Conservation (phyloP, 2,888 invertebrate genomes). For the Troglohyphantes excavatus region DNA sequence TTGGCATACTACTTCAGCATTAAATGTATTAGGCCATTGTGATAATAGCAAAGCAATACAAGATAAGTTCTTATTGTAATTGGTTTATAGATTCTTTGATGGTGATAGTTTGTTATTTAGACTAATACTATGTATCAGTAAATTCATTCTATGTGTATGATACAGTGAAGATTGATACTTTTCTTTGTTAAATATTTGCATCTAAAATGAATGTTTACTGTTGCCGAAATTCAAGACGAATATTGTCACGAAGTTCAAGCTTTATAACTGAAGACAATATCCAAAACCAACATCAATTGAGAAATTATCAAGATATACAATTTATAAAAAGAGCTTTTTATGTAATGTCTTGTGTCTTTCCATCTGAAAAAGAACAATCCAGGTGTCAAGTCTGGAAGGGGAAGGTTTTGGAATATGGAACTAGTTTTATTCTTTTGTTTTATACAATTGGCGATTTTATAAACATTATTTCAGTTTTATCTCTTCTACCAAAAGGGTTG, state of each 20-base stretch:
- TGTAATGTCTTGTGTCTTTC: background rate
- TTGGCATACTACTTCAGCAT: too few species aligned
- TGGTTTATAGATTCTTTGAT: background rate
- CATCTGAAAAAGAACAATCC: background rate
- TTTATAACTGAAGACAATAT: background rate
- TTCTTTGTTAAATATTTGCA: background rate
- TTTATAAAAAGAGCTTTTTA: constrained; percentile 33
- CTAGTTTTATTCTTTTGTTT: background rate
- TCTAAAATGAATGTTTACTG: background rate
- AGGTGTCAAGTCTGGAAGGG: background rate
- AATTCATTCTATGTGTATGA: too few species aligned
- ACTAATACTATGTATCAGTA: too few species aligned
- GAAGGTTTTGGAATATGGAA: background rate
- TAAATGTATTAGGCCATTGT: too few species aligned
- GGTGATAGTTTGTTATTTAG: background rate
- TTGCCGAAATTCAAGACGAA: background rate
- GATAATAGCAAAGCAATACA: background rate
- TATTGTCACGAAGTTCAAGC: background rate
- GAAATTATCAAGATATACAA: background rate
- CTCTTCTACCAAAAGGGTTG: constrained; percentile 35
- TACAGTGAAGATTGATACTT: background rate
- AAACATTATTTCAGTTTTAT: background rate
- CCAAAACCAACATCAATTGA: too few species aligned
- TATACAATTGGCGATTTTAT: constrained; percentile 7
- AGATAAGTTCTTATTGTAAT: background rate